phyloP scores from a whole-genome alignment of 2,888 invertebrate genomes.

The Mesoligia furuncula region DNA sequence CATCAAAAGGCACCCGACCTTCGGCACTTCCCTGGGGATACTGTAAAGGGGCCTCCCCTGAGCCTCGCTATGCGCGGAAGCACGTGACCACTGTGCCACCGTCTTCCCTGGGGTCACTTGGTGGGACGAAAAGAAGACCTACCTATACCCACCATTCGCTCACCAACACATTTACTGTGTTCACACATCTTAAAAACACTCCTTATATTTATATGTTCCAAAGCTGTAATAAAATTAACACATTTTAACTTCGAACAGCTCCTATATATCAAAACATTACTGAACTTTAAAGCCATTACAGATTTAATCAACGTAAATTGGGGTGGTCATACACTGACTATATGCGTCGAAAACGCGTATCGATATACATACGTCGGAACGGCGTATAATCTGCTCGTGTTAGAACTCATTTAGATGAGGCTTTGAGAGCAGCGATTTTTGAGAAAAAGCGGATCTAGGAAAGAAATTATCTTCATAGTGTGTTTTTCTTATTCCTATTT shows the following conservation, averaged over 20 bases:
- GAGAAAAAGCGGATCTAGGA: not conserved
- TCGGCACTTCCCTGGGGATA: no score
- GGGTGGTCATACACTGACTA: slow-evolving; percentile 41
- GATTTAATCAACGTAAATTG: slow-evolving; percentile 64
- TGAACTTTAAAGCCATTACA: slow-evolving; percentile 40
- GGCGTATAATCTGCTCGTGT: slow-evolving; percentile 25
- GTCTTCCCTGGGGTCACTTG: no score
- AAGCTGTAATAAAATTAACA: slow-evolving; percentile 17
- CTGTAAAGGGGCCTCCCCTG: no score
- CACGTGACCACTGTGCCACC: no score
- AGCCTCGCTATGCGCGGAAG: no score
- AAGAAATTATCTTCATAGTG: not conserved
- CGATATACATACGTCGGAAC: slow-evolving; percentile 6
- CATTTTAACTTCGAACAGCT: slow-evolving; percentile 10
- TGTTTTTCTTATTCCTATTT: not conserved
- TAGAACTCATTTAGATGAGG: slow-evolving; percentile 5
- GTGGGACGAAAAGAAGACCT: not conserved
- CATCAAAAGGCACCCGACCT: no score
- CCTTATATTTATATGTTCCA: not conserved
- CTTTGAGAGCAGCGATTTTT: not conserved
- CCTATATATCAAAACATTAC: slow-evolving; percentile 13
- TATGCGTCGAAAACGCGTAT: slow-evolving; percentile 28
- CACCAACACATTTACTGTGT: not conserved
- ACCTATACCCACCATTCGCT: not conserved
- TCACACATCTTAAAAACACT: not conserved